phyloP scores from a whole-genome alignment of 53 echinoderm and acorn worm genomes.

The Luidia sarsii region DNA sequence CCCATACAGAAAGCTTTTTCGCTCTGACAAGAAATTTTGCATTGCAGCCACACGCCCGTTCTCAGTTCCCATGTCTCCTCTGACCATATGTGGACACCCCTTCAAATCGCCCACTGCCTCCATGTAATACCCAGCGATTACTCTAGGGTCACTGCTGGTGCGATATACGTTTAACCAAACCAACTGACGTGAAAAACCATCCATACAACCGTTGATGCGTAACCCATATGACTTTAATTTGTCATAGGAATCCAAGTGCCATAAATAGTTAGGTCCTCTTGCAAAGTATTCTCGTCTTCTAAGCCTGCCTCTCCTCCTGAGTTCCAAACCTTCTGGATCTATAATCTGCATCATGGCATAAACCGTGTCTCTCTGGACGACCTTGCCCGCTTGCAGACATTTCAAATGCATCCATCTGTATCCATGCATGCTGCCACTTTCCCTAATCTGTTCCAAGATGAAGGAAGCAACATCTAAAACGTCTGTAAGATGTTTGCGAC shows the following conservation, averaged over 20 bases:
- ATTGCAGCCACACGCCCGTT: slow-evolving; percentile 47
- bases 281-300: neutral
- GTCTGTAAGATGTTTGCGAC: slow-evolving; percentile 10
- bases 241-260: slow-evolving; percentile 54
- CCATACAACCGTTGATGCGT: slow-evolving; percentile 50
- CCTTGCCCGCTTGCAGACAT: slow-evolving; percentile 27
- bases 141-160: slow-evolving; percentile 62
- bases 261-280: slow-evolving; percentile 25
- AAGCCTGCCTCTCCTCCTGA: neutral
- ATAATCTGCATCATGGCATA: neutral
- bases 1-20: slow-evolving; percentile 31
- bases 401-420: slow-evolving; percentile 40
- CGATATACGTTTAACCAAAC: slow-evolving; percentile 56
- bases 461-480: slow-evolving; percentile 21
- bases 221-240: slow-evolving; percentile 49
- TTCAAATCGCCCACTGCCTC: too few species aligned
- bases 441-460: slow-evolving; percentile 2
- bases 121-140: slow-evolving; percentile 54
- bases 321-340: slow-evolving; percentile 21
- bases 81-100: slow-evolving; percentile 10
- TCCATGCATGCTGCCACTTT: slow-evolving; percentile 35
- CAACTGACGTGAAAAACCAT: slow-evolving; percentile 30
- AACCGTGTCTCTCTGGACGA: neutral
- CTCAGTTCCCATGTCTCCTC: slow-evolving; percentile 66
- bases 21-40: slow-evolving; percentile 41